phyloP scores from a whole-genome alignment of 2,113 vertebrate species.

The Mandrillus leucophaeus region DNA sequence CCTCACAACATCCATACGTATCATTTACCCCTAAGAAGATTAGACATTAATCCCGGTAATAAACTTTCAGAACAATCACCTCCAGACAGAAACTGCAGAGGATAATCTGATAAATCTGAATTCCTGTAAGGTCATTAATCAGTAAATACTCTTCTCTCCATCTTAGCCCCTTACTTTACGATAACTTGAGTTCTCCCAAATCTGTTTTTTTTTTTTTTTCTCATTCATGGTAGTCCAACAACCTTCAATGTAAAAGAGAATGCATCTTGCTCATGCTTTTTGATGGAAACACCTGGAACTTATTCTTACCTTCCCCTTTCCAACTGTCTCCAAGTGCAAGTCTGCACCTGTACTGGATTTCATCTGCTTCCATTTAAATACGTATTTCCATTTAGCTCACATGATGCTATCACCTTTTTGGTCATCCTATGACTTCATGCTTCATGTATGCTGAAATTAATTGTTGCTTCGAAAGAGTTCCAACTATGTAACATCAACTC shows the following conservation, averaged over 20 bases:
- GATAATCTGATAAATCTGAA: neutral
- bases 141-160: neutral
- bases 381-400: no score
- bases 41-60: neutral
- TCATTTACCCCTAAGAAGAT: neutral
- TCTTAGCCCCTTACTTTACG: neutral
- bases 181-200: neutral
- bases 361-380: no score
- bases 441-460: neutral
- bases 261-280: neutral
- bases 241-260: neutral
- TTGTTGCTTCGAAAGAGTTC: neutral
- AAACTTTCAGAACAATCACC: neutral
- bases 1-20: neutral
- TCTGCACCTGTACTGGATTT: no score
- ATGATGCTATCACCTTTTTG: accelerated
- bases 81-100: neutral
- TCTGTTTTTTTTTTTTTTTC: neutral
- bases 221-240: neutral
- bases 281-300: neutral
- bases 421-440: neutral
- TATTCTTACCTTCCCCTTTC: neutral
- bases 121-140: neutral
- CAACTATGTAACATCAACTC: accelerated
- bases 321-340: neutral